Base-by-base conservation (phyloP, 1,140 invertebrate genomes). In the Drosophila fuyamai region DNA sequence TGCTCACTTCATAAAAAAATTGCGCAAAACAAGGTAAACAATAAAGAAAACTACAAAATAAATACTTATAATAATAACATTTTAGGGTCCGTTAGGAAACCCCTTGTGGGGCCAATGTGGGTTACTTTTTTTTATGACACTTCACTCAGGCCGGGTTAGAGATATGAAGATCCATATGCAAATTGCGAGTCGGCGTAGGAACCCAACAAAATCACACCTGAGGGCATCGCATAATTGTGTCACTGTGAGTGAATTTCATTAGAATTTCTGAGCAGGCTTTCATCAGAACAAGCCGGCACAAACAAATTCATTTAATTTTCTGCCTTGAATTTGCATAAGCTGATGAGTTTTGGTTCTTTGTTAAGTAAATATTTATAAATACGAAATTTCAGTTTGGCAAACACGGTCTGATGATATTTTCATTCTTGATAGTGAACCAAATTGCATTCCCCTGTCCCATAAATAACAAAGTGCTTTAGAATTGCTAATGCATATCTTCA, bases 171-270 rank as follows among this genome's bases (percentile, higher is more conserved):
- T 71, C 56, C 75, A 53, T 77, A 78, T 78, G 75, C 57, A 78
- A 78, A 78, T 78, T 43, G 12, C 43, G n/a, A 38, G 27, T 32
- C 43, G 55, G 38, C 46, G 38, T 61, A 48, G 70, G 41, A 35
- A 67, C 41, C 41, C 36, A 59, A 46, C 27, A 70, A 41, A 73
- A 77, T 67, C 47, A 89, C 80, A 89, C 84, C 84, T 84, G 60
- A 89, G 84, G 84, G 84, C 84, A 84, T 89, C 77, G 77, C 77
- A 57, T 75, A 88, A 89, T 88, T 80, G 84, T 88, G 84, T 78
- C 80, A 68, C 80, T 84, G 58, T 84, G 68, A 81, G 84, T 77
- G 84, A 50, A 68, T 73, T 88, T 82, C 76, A 79, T 83, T 88
- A 88, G 82, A 86, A 86, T 83, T 79, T 82, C 58, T 67, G 65